Conservation (phyloP, 2,113 vertebrate species). For the Labeo rohita region DNA sequence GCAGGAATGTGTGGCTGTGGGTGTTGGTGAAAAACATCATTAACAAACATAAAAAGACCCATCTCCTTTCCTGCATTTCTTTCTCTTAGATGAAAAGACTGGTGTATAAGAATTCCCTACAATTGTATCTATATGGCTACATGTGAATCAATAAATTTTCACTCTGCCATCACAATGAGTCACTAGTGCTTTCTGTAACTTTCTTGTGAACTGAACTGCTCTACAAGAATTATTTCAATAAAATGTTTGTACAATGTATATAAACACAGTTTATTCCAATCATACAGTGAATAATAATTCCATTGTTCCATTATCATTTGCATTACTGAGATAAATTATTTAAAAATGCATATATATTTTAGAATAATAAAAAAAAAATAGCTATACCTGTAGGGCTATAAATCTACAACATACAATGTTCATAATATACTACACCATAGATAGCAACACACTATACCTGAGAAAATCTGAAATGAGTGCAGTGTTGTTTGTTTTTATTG, state of each 20-base stretch:
- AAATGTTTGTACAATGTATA: neutral
- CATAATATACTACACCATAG: neutral
- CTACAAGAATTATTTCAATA: neutral
- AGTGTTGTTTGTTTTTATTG: neutral
- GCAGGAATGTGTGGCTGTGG: neutral
- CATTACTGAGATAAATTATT: neutral
- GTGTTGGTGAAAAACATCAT: neutral
- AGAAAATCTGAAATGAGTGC: neutral
- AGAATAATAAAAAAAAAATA: too few relatives aligned
- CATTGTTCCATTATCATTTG: neutral
- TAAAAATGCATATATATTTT: neutral
- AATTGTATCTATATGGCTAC: neutral
- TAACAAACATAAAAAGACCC: neutral
- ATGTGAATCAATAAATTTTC: neutral
- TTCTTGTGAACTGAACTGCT: neutral
- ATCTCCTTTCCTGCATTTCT: neutral
- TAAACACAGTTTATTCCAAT: neutral
- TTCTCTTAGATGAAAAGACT: neutral
- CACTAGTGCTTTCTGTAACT: neutral
- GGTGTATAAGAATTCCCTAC: neutral
- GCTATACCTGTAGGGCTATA: too few relatives aligned
- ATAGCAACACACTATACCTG: neutral
- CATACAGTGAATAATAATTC: neutral
- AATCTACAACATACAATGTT: too few relatives aligned
- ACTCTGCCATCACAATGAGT: neutral